Base-by-base conservation (phyloP, 2,888 invertebrate species). In the Tromatobia lineatoria region DNA sequence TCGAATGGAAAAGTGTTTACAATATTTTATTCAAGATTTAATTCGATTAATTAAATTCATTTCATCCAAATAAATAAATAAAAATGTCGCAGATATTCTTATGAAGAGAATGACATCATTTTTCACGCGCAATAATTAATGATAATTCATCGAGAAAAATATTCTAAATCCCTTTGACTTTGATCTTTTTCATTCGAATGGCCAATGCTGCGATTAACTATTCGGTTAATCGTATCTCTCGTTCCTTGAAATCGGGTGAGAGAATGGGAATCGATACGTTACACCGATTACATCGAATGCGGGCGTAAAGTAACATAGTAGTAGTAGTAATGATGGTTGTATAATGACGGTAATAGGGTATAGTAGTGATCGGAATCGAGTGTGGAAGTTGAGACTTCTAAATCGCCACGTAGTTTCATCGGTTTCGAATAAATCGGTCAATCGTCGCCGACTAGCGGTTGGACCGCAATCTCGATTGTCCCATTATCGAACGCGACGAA, bases 321-420 rank as follows among this genome's bases (percentile, higher is more conserved):
- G 13, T 50, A 42, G 52, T 69, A 45, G 50, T 69, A 20, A 15
- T 11, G 25, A 38, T 61, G 52, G 8, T 70, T 66, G 52, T 38
- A 69, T 61, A 50, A 47, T 38, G 38, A 59, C 61, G 13, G 25
- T 61, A 76, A 29, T 29, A 29, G 29, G 57, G 84, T 80, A 87
- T 81, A 80, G 86, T 88, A 87, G 89, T 92, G 89, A 90, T 91
- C 90, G 90, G 92, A 93, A 92, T 92, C 91, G 90, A 92, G 93
- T 93, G 93, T 93, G 93, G 93, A 93, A 93, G 93, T 92, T 89
- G 90, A 92, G 91, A 91, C 90, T 89, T 89, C 54, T 66, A 7
- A 61, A 61, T 70, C 88, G 88, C 61, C 64, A 20, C 64, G 50
- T 70, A n/a, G 8, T 38, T 23, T 13, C 50, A 47, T 23, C 47